Conservation (phyloP, 2,113 vertebrate species). For the Notarius lentiginosus region DNA sequence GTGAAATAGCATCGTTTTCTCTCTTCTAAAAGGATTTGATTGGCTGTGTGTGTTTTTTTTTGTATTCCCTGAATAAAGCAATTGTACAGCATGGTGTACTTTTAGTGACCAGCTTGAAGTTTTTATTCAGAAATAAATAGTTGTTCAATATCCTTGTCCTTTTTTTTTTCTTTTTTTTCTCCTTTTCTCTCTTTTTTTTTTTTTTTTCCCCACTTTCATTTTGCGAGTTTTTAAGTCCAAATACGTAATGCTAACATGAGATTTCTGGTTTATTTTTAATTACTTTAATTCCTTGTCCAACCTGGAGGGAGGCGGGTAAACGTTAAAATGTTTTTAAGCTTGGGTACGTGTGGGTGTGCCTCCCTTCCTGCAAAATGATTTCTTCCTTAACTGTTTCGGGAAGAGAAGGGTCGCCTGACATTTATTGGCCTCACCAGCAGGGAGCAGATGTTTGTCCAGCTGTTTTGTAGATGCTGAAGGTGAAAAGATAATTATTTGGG, state of each 20-base stretch:
- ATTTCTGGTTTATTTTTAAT: neutral
- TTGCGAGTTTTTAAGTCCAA: neutral
- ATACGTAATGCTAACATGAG: no score
- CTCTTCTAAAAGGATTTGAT: conserved; percentile 38
- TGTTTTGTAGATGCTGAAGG: neutral
- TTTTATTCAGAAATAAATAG: conserved; percentile 88
- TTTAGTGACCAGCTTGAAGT: conserved; percentile 66
- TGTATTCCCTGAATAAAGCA: conserved; percentile 56
- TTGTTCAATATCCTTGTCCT: conserved; percentile 67
- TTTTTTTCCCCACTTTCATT: neutral
- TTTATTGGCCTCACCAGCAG: neutral
- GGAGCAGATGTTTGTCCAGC: neutral
- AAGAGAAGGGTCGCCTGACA: neutral
- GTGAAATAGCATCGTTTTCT: conserved; percentile 6
- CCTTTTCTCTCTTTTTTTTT: neutral
- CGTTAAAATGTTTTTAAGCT: no score
- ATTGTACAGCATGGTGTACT: conserved; percentile 65
- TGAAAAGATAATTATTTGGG: neutral
- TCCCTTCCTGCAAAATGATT: neutral
- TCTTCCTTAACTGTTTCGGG: neutral
- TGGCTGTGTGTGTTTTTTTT: conserved; percentile 10
- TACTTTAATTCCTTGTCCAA: no score
- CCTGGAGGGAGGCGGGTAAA: no score
- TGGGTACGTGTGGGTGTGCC: no score
- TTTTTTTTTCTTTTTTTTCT: no score